Conservation (phyloP, 2,797 vertebrate species). For the Rhinogobio ventralis region DNA sequence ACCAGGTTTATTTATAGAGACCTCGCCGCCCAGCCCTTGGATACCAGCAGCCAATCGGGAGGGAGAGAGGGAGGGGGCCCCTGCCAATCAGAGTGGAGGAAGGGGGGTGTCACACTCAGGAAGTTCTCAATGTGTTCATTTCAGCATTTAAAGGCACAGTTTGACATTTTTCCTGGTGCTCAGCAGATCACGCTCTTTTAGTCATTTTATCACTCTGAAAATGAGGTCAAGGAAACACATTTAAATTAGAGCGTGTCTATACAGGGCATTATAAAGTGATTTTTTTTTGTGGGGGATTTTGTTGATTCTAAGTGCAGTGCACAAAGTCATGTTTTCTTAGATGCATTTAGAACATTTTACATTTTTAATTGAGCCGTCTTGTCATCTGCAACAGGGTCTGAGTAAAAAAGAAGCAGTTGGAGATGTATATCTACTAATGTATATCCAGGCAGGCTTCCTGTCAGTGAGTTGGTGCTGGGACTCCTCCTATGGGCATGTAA, state of each 20-base stretch:
- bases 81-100: constrained; percentile 76
- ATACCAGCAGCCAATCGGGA: constrained; percentile 85
- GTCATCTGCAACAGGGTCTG: not conserved
- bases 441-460: constrained; percentile 43
- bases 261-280: not conserved
- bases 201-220: constrained; percentile 50
- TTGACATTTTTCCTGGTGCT: constrained; percentile 73
- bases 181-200: constrained; percentile 66
- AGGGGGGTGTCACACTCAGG: constrained; percentile 79
- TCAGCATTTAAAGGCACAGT: constrained; percentile 80
- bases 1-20: constrained; percentile 86
- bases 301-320: not conserved
- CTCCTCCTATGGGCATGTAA: constrained; percentile 42
- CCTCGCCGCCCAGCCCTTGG: constrained; percentile 86
- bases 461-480: constrained; percentile 28
- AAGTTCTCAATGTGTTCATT: constrained; percentile 79
- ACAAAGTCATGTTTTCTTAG: not conserved
- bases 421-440: constrained; percentile 31
- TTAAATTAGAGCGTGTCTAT: not conserved
- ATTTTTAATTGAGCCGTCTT: not conserved
- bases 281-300: not conserved
- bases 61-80: constrained; percentile 72
- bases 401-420: not conserved
- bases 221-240: constrained; percentile 29
- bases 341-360: not conserved